Evolutionary conservation across 1,140 invertebrate genomes (phyloP).

Genomic region (Coboldia fuscipes): DNA sequence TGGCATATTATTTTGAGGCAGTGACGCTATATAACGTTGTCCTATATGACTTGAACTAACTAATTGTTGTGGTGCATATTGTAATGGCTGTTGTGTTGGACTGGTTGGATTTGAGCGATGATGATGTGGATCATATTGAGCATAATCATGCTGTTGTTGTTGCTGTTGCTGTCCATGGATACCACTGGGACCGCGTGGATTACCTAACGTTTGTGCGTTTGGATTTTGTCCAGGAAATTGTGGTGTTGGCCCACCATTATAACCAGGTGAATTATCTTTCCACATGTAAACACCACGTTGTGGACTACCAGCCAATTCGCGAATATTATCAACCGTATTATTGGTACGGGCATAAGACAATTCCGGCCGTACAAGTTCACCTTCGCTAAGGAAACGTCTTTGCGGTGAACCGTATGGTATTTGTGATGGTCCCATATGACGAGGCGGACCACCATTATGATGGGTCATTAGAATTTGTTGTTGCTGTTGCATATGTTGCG

Average conservation of each 20-base stretch:
- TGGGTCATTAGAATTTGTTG: slow-evolving; percentile 8
- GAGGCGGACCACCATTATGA: slow-evolving; percentile 3
- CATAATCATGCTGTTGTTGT: slow-evolving; percentile 14
- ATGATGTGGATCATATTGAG: slow-evolving; percentile 25
- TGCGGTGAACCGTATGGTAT: slow-evolving; percentile 41
- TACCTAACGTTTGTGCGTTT: slow-evolving; percentile 1
- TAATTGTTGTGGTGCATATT: slow-evolving; percentile 13
- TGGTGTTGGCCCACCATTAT: slow-evolving; percentile 4
- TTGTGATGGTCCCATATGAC: slow-evolving; percentile 10
- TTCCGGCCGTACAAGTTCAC: slow-evolving; percentile 55
- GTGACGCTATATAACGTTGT: slow-evolving; percentile 2
- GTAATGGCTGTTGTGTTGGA: slow-evolving; percentile 38
- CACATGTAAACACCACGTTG: slow-evolving; percentile 65
- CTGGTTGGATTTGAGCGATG: slow-evolving; percentile 55
- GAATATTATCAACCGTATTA: slow-evolving; percentile 39
- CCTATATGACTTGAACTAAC: slow-evolving; percentile 4
- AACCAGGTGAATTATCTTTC: slow-evolving; percentile 46
- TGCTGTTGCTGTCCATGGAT: slow-evolving; percentile 13
- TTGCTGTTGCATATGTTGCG: slow-evolving; percentile 15
- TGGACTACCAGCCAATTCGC: slow-evolving; percentile 63
- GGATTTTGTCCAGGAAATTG: slow-evolving; percentile 4
- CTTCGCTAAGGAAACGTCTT: slow-evolving; percentile 64
- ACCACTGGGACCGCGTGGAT: slow-evolving; percentile 12
- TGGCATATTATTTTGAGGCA: neutral
- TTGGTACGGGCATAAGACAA: slow-evolving; percentile 30